Percentiles rank a stretch among this genome's conserved stretches.
phyloP scores from a whole-genome alignment of 1,140 invertebrate species.

The Gonatopus flavifemur region DNA sequence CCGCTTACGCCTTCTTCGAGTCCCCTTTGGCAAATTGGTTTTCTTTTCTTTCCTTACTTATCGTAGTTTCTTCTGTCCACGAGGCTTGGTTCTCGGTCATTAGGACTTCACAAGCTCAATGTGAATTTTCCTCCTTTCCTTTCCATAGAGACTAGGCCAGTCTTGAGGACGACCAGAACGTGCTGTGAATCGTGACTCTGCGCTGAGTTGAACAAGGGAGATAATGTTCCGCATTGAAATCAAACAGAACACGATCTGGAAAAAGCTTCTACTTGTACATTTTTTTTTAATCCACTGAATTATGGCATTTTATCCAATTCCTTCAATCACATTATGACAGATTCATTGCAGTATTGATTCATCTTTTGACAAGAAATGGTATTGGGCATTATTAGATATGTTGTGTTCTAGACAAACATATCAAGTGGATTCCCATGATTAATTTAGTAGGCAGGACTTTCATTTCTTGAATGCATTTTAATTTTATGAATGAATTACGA shows the following conservation, averaged over 20 bases:
- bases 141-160: too few species aligned
- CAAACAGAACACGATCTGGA: constrained; percentile 26
- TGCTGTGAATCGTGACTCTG: constrained; percentile 23
- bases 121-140: constrained; percentile 26
- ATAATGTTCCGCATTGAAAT: constrained; percentile 19
- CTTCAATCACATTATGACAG: neutral
- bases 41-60: too few species aligned
- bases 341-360: neutral
- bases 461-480: too few species aligned
- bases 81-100: constrained; percentile 29
- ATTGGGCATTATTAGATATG: too few species aligned
- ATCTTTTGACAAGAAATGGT: neutral
- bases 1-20: too few species aligned
- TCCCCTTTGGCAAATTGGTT: too few species aligned
- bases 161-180: constrained; percentile 15
- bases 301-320: constrained; percentile 4
- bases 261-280: too few species aligned
- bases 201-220: constrained; percentile 5
- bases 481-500: too few species aligned
- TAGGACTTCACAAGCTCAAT: constrained; percentile 37
- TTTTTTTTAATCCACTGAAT: too few species aligned
- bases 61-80: constrained; percentile 3
- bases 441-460: too few species aligned
- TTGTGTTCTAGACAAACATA: too few species aligned
- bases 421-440: too few species aligned